Evolutionary conservation across 2,113 vertebrate genomes (phyloP).

Genomic region (Mohoua ochrocephala): DNA sequence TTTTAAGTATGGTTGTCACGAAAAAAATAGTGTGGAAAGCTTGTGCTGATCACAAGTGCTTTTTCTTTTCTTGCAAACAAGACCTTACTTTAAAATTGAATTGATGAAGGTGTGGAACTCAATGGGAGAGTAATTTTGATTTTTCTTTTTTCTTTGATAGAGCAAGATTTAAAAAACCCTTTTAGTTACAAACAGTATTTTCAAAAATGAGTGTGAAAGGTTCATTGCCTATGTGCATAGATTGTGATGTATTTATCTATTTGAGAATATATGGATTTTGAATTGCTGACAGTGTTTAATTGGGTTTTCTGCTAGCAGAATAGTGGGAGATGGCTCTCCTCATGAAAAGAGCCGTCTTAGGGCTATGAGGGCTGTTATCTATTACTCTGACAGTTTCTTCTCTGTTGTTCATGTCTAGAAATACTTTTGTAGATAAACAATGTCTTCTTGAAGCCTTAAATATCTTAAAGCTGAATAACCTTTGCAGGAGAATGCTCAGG

Average conservation of each 20-base stretch:
- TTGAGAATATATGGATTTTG: not conserved
- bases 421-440: not conserved
- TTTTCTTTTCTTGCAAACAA: not conserved
- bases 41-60: not conserved
- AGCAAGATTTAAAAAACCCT: not conserved
- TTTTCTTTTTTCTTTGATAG: not conserved
- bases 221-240: not conserved
- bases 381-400: not conserved
- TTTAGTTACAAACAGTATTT: not conserved
- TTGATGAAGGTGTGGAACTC: not conserved
- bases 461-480: not conserved
- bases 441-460: not conserved
- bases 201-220: not conserved
- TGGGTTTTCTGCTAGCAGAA: not conserved
- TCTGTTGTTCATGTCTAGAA: not conserved
- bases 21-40: not conserved
- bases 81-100: not conserved
- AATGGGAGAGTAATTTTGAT: not conserved
- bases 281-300: not conserved
- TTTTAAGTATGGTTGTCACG: not conserved
- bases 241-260: not conserved
- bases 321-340: not conserved
- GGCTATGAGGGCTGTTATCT: not conserved
- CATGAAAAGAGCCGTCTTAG: not conserved
- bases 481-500: not conserved